These are phyloP conservation scores for Galerucella nymphaeae DNA, from an alignment of 2,888 invertebrate genomes.

Conservation along the genomic window DNA sequence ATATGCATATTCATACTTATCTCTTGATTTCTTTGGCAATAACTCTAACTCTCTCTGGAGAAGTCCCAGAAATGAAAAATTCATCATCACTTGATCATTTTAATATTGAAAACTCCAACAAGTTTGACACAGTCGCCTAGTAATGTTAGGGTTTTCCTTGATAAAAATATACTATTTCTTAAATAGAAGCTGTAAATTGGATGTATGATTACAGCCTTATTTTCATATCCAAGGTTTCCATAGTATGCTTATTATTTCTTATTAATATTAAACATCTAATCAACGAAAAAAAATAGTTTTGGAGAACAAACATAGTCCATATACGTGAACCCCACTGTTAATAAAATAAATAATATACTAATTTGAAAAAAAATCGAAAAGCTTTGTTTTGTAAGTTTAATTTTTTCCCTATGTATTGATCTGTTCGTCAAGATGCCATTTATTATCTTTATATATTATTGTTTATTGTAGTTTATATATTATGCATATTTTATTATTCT, in stretches of 20 bases:
- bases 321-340: slow-evolving; percentile 27
- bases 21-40: too few species aligned
- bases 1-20: too few species aligned
- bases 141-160: too few species aligned
- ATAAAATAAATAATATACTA: slow-evolving; percentile 14
- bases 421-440: slow-evolving; percentile 46
- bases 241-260: slow-evolving; percentile 14
- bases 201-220: neutral
- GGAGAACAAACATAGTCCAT: slow-evolving; percentile 27
- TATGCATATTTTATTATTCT: slow-evolving; percentile 45
- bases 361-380: slow-evolving; percentile 26
- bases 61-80: too few species aligned
- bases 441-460: slow-evolving; percentile 45
- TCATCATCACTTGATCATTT: too few species aligned
- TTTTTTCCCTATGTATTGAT: slow-evolving; percentile 30
- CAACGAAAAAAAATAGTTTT: slow-evolving; percentile 30
- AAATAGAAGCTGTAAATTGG: slow-evolving; percentile 15
- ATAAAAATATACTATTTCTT: neutral
- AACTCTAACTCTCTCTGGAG: too few species aligned
- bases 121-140: too few species aligned
- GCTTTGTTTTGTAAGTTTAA: slow-evolving; percentile 35
- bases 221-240: slow-evolving; percentile 9
- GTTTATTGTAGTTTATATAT: slow-evolving; percentile 47
- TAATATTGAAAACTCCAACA: too few species aligned
- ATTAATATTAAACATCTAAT: slow-evolving; percentile 17